These are phyloP conservation scores for Caenorhabditis inopinata DNA, from an alignment of 1,140 invertebrate species.

Conservation along the genomic window DNA sequence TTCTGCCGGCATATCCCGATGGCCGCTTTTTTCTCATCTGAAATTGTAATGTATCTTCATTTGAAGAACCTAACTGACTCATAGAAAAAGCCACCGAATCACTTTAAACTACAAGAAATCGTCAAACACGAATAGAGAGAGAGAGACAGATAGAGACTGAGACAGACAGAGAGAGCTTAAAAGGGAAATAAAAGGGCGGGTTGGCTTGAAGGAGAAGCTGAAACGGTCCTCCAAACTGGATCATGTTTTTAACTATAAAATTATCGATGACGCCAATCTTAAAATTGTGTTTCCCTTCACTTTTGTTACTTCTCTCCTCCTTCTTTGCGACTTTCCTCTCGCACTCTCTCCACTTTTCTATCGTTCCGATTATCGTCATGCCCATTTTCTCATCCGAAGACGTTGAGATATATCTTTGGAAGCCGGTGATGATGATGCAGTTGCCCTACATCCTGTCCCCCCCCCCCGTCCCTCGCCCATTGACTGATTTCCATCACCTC, in stretches of 20 bases:
- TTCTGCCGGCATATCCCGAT: no score
- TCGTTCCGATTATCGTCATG: background rate
- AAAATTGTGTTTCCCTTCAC: constrained; percentile 5
- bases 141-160: background rate
- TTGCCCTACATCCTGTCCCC: constrained; percentile 21
- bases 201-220: background rate
- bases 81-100: background rate
- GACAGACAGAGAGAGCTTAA: background rate
- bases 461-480: no score
- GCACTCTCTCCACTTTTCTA: background rate
- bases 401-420: no score
- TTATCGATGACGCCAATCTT: constrained; percentile 18
- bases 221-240: background rate
- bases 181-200: no score
- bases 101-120: constrained; percentile 5
- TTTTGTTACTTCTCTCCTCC: background rate
- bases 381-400: background rate
- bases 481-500: background rate
- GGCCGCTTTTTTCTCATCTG: no score
- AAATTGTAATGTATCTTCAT: no score
- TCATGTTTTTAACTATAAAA: background rate
- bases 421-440: background rate
- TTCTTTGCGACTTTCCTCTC: background rate
- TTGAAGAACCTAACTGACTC: background rate
- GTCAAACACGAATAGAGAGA: background rate